Conservation (phyloP, 1,140 invertebrate species). For the Drosophila novamexicana region DNA sequence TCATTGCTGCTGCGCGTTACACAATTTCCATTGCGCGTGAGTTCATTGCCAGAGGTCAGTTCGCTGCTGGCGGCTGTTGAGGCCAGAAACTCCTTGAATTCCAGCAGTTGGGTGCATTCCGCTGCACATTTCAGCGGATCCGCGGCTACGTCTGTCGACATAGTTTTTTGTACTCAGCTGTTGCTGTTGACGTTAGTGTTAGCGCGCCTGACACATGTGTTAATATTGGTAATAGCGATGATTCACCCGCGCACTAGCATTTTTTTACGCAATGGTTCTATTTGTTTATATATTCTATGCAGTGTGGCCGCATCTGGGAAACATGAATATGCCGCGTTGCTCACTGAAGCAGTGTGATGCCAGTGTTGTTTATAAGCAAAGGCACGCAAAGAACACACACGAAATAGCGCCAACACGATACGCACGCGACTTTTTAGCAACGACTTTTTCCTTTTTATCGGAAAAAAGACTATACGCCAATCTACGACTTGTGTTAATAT, state of each 20-base stretch:
- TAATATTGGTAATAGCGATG: constrained; percentile 43
- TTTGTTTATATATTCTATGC: constrained; percentile 63
- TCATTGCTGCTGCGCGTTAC: constrained; percentile 72
- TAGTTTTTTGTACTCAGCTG: constrained; percentile 41
- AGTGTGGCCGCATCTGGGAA: constrained; percentile 3
- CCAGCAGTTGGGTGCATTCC: constrained; percentile 60
- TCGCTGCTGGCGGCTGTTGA: constrained; percentile 30
- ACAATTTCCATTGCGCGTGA: constrained; percentile 46
- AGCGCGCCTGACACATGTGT: constrained; percentile 39
- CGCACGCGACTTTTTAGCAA: too few relatives aligned
- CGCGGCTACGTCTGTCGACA: constrained; percentile 49
- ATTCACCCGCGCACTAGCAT: constrained; percentile 58
- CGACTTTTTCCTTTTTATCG: too few relatives aligned
- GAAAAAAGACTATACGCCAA: too few relatives aligned
- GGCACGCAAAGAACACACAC: too few relatives aligned
- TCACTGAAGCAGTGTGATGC: not conserved
- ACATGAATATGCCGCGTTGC: not conserved
- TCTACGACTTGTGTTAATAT: too few relatives aligned
- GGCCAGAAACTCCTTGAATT: constrained; percentile 65
- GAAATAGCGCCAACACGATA: too few relatives aligned
- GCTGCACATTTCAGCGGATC: constrained; percentile 13
- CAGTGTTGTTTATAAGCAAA: too few relatives aligned
- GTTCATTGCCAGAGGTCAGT: constrained; percentile 41
- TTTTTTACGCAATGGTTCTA: constrained; percentile 68
- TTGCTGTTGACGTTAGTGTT: constrained; percentile 31